Percentiles rank a stretch among this genome's conserved stretches.
These are phyloP conservation scores for Spea bombifrons DNA, from an alignment of 2,113 vertebrate species.

Conservation along the genomic window DNA sequence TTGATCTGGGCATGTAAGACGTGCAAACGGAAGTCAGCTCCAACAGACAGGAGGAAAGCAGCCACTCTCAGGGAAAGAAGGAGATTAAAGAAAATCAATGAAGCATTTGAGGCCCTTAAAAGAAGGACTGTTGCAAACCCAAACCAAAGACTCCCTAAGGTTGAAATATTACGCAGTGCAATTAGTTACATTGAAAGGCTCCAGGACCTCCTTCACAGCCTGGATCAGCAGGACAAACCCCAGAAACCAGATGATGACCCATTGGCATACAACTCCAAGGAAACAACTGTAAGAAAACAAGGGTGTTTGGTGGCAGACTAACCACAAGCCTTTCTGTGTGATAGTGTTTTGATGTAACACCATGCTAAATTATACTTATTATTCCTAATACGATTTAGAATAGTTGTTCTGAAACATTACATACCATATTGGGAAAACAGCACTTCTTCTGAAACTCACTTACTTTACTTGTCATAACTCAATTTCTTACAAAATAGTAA, in stretches of 20 bases:
- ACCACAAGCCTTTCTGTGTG: too few relatives aligned
- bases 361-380: neutral
- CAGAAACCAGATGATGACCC: conserved; percentile 68
- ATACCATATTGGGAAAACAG: too few relatives aligned
- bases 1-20: conserved; percentile 97
- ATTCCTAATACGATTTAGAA: neutral
- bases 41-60: conserved; percentile 89
- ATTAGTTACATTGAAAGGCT: conserved; percentile 94
- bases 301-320: conserved; percentile 4
- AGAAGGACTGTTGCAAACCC: conserved; percentile 92
- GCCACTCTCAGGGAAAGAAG: conserved; percentile 90
- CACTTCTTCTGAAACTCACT: too few relatives aligned
- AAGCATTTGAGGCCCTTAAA: conserved; percentile 95
- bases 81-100: conserved; percentile 96
- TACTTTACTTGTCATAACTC: too few relatives aligned
- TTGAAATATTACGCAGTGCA: conserved; percentile 95
- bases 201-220: conserved; percentile 85
- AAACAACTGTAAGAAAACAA: conserved; percentile 73
- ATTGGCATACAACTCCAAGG: conserved; percentile 69
- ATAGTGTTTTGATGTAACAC: too few relatives aligned
- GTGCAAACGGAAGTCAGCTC: conserved; percentile 92
- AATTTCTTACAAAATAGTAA: too few relatives aligned
- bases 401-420: too few relatives aligned
- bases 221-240: conserved; percentile 86
- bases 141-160: conserved; percentile 93